A percentile compares a stretch with the other conserved stretches of the same genome.
These are phyloP conservation scores for Andricus grossulariae DNA, from an alignment of 1,140 invertebrate species.

Conservation along the genomic window DNA sequence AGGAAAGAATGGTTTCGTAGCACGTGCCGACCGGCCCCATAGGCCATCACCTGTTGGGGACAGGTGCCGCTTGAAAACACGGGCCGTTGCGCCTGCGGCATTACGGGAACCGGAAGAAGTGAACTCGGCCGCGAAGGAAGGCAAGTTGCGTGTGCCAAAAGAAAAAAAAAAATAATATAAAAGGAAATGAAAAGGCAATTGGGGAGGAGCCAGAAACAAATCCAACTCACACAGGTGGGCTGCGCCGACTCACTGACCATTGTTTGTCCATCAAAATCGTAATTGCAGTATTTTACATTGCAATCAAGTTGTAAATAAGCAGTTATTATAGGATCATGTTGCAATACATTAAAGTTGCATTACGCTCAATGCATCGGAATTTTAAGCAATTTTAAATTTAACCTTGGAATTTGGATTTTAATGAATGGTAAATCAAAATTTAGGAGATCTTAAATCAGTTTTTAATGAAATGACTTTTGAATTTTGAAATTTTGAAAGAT, in stretches of 20 bases:
- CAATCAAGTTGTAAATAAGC: neutral
- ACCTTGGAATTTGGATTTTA: too few relatives aligned
- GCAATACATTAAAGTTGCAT: too few relatives aligned
- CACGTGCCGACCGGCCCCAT: constrained; percentile 48
- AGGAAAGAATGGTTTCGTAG: constrained; percentile 38
- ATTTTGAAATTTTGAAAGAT: too few relatives aligned
- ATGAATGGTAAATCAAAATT: too few relatives aligned
- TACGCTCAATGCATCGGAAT: too few relatives aligned
- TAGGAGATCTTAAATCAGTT: too few relatives aligned
- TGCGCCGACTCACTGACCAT: constrained; percentile 4
- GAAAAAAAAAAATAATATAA: neutral
- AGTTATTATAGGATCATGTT: too few relatives aligned
- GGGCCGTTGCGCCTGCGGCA: constrained; percentile 33
- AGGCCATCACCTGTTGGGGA: constrained; percentile 53
- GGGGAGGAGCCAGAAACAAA: neutral
- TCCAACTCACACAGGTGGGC: constrained; percentile 1
- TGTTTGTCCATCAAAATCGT: neutral
- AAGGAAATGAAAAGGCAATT: neutral
- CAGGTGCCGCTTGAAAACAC: constrained; percentile 47
- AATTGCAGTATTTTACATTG: neutral
- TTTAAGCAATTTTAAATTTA: too few relatives aligned
- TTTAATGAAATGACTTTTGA: too few relatives aligned
- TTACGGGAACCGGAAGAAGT: constrained; percentile 45
- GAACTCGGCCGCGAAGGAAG: constrained; percentile 11
- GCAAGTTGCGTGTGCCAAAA: constrained; percentile 14